phyloP scores from a whole-genome alignment of 2,888 invertebrate species.

The Hyles lineata region DNA sequence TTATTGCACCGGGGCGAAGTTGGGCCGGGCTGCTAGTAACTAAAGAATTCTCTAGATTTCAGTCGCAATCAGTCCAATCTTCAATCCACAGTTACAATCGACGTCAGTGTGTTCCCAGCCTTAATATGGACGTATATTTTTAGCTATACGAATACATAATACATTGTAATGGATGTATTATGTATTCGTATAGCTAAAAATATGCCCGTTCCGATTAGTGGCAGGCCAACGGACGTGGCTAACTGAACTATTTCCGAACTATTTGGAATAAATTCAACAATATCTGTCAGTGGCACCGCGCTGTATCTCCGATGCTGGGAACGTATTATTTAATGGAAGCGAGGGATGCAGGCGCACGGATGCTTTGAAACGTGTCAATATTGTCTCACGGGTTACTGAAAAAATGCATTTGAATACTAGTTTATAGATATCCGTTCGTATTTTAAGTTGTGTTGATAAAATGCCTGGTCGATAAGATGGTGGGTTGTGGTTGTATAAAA shows the following conservation, averaged over 20 bases:
- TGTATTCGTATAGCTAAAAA: too few relatives aligned
- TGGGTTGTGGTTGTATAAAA: too few relatives aligned
- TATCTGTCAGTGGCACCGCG: not conserved
- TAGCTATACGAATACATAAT: too few relatives aligned
- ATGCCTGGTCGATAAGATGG: too few relatives aligned
- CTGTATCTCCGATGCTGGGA: too few relatives aligned
- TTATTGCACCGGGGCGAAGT: too few relatives aligned
- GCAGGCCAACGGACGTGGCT: slow-evolving; percentile 7
- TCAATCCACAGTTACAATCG: too few relatives aligned
- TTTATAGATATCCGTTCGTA: not conserved
- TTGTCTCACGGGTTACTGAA: not conserved
- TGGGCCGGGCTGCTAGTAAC: too few relatives aligned
- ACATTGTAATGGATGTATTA: too few relatives aligned
- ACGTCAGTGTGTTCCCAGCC: not conserved
- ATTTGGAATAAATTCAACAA: slow-evolving; percentile 1
- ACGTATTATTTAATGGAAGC: not conserved
- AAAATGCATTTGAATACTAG: not conserved
- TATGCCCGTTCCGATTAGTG: not conserved
- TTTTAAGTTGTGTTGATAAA: not conserved
- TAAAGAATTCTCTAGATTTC: too few relatives aligned
- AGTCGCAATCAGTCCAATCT: too few relatives aligned
- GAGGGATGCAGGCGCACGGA: not conserved
- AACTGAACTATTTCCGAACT: slow-evolving; percentile 5
- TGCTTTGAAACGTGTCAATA: not conserved
- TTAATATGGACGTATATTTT: not conserved